Evolutionary conservation across 2,888 invertebrate species (phyloP).

Genomic region (Neria commutata): DNA sequence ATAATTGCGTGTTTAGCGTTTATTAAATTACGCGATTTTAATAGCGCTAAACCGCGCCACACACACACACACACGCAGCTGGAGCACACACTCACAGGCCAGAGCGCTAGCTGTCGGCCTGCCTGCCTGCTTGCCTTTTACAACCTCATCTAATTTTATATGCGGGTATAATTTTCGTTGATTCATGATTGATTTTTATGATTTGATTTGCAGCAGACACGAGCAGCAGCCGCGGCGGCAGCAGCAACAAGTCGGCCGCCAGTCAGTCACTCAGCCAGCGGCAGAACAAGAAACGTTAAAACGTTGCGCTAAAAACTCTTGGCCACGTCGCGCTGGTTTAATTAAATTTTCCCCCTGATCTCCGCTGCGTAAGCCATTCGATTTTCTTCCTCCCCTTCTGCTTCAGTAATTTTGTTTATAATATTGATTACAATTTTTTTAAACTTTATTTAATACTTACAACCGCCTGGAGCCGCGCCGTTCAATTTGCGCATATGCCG

Average conservation of each 20-base stretch:
- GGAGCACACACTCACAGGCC: neutral
- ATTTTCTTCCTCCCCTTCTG: neutral
- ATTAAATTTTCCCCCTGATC: neutral
- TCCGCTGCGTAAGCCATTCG: too few species aligned
- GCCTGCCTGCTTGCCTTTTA: neutral
- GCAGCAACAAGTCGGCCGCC: constrained; percentile 1
- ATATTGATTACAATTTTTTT: constrained; percentile 15
- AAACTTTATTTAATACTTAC: constrained; percentile 21
- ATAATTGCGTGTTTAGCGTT: constrained; percentile 54
- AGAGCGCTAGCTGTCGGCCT: neutral
- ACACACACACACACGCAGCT: constrained; percentile 8
- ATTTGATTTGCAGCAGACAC: neutral
- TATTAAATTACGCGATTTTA: constrained; percentile 55
- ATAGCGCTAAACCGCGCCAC: constrained; percentile 38
- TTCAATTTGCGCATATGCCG: neutral
- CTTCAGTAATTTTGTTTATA: neutral
- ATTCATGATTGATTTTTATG: constrained; percentile 7
- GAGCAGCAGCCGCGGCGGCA: constrained; percentile 1
- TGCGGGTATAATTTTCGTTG: constrained; percentile 4
- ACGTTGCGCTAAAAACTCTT: too few species aligned
- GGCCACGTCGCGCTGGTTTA: constrained; percentile 1
- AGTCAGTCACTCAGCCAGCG: too few species aligned
- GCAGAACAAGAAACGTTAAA: too few species aligned
- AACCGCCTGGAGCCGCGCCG: neutral
- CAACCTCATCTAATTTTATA: neutral